Evolutionary conservation across 2,797 vertebrate species (phyloP).

Genomic region (Pseudochirops cupreus): DNA sequence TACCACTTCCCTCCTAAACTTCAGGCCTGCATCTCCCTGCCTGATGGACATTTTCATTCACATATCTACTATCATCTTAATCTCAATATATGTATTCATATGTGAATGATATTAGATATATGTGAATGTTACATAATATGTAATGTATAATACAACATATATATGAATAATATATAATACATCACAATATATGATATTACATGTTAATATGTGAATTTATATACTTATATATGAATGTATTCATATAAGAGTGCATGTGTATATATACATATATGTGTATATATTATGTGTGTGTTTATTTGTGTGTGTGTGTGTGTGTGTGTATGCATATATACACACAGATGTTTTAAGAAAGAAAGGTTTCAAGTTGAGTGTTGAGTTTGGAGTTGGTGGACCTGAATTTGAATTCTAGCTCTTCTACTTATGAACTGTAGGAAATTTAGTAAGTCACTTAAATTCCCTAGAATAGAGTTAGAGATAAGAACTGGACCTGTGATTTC

Average conservation of each 20-base stretch:
- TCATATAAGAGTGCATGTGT: background rate
- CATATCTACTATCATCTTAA: slow-evolving; percentile 23
- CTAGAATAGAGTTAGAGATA: background rate
- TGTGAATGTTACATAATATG: background rate
- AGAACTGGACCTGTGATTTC: background rate
- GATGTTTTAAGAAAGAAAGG: background rate
- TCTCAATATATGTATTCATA: background rate
- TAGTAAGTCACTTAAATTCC: background rate
- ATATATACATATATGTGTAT: too few relatives aligned
- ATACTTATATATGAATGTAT: background rate
- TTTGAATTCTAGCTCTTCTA: background rate
- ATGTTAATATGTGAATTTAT: too few relatives aligned
- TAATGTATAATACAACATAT: too few relatives aligned
- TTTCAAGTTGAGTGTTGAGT: background rate
- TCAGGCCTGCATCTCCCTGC: background rate
- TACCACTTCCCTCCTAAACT: background rate
- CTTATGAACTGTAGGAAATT: background rate
- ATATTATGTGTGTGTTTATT: too few relatives aligned
- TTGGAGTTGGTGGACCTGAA: background rate
- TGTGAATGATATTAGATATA: background rate
- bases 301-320: too few relatives aligned
- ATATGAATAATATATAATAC: too few relatives aligned
- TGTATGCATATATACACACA: too few relatives aligned
- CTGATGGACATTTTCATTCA: background rate
- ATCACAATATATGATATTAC: too few relatives aligned